Evolutionary conservation across 2,113 vertebrate species (phyloP).

Genomic region (Ondatra zibethicus): DNA sequence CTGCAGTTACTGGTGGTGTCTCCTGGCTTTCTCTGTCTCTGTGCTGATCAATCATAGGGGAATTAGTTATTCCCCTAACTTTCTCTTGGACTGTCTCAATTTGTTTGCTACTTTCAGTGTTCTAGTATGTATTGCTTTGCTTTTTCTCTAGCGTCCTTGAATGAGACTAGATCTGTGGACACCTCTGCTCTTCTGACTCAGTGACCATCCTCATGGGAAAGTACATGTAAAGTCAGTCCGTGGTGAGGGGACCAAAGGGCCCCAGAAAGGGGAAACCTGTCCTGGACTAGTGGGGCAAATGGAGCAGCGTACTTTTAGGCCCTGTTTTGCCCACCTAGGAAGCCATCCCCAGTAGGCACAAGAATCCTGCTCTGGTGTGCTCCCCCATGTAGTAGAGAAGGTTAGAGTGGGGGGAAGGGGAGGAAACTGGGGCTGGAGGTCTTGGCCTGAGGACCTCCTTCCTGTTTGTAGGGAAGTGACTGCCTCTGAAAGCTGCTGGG

Average conservation of each 20-base stretch:
- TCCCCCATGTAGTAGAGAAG: neutral
- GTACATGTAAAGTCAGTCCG: neutral
- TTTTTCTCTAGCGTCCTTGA: neutral
- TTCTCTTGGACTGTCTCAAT: neutral
- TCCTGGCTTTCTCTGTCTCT: neutral
- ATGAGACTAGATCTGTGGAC: neutral
- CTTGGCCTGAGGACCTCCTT: constrained; percentile 77
- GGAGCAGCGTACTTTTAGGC: neutral
- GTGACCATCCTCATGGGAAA: neutral
- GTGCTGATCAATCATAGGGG: neutral
- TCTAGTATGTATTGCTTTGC: neutral
- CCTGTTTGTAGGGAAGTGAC: constrained; percentile 81
- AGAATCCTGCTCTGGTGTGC: neutral
- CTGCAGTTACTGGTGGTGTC: neutral
- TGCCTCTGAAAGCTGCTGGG: constrained; percentile 71
- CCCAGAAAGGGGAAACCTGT: neutral
- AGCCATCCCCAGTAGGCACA: neutral
- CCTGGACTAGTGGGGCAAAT: neutral
- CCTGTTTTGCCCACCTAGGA: neutral
- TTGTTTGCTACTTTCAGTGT: constrained; percentile 20
- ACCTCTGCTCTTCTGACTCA: neutral
- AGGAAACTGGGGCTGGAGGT: constrained; percentile 71
- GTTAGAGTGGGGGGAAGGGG: neutral
- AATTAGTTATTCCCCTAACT: neutral
- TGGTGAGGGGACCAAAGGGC: neutral